phyloP scores from a whole-genome alignment of 2,113 vertebrate species.

The Catharus fuscescens region DNA sequence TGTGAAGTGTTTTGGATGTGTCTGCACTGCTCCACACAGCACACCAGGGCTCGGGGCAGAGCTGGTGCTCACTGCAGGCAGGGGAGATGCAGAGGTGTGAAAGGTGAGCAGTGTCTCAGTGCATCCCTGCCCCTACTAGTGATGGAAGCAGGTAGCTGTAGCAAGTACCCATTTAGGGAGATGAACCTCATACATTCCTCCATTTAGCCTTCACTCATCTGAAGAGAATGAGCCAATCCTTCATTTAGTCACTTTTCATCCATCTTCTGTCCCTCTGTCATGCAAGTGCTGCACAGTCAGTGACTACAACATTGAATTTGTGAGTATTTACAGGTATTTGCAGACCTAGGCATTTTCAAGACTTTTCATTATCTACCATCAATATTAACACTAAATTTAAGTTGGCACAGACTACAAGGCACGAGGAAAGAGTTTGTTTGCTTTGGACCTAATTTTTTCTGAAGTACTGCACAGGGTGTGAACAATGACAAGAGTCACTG shows the following conservation, averaged over 20 bases:
- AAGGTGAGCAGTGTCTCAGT: not conserved
- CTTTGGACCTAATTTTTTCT: not conserved
- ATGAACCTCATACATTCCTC: not conserved
- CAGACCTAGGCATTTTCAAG: not conserved
- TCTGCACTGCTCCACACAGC: not conserved
- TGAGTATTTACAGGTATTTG: not conserved
- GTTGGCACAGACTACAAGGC: not conserved
- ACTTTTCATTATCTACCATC: not conserved
- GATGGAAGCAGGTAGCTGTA: not conserved
- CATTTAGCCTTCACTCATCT: not conserved
- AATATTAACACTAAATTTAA: not conserved
- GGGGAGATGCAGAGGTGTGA: not conserved
- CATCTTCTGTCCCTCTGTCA: not conserved
- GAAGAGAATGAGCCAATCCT: not conserved
- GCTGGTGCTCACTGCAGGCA: fast-evolving
- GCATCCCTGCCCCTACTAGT: not conserved
- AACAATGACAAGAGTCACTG: not conserved
- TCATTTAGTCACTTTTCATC: not conserved
- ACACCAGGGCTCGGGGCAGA: not conserved
- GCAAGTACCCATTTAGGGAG: not conserved
- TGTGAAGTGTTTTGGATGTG: not conserved
- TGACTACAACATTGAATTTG: not conserved
- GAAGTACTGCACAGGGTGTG: not conserved
- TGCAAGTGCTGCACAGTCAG: not conserved
- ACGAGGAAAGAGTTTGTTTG: not conserved